Evolutionary conservation across 2,113 vertebrate species (phyloP).

Genomic region (Hydropotes inermis): DNA sequence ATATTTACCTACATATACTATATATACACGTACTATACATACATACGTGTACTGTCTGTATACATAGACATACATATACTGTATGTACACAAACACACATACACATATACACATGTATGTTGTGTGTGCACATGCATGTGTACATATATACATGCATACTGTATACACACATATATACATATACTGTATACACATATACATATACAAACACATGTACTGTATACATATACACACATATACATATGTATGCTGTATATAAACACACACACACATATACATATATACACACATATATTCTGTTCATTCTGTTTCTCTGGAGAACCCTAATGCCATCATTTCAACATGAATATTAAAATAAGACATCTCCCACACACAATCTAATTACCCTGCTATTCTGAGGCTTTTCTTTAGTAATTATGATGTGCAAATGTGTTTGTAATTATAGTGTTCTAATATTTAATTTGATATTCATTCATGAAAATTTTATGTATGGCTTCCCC

Average conservation of each 20-base stretch:
- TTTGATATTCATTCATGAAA: background rate
- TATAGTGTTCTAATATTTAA: background rate
- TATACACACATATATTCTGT: no score
- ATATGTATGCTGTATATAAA: no score
- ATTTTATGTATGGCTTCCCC: accelerated
- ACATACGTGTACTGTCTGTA: no score
- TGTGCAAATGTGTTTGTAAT: background rate
- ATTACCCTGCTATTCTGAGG: background rate
- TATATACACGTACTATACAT: no score
- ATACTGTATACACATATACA: background rate
- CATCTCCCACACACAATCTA: background rate
- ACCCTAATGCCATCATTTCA: background rate
- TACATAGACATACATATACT: background rate
- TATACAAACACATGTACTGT: no score
- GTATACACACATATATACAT: accelerated
- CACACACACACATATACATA: background rate
- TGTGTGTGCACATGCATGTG: no score
- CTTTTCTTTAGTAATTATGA: background rate
- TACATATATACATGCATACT: background rate
- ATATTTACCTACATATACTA: no score
- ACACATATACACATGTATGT: no score
- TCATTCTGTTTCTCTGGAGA: background rate
- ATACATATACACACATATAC: no score
- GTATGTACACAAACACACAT: background rate
- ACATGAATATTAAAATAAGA: background rate